Percentiles rank a stretch among this genome's conserved stretches.
Evolutionary conservation across 2,113 vertebrate genomes (phyloP).

Genomic region (Paracyprichromis sp.): DNA sequence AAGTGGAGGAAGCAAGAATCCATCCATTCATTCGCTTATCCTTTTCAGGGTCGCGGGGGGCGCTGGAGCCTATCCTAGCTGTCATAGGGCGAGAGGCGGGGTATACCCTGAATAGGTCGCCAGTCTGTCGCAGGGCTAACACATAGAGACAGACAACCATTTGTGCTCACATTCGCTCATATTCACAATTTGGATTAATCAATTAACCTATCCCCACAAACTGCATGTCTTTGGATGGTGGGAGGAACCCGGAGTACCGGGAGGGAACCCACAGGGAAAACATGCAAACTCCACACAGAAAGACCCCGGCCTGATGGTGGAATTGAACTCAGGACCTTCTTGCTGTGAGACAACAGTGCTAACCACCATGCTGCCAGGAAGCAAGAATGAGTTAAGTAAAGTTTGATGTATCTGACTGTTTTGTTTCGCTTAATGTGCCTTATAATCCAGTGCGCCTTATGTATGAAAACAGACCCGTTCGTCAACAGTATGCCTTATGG

Average conservation of each 20-base stretch:
- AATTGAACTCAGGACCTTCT: neutral
- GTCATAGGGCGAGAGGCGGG: neutral
- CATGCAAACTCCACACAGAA: neutral
- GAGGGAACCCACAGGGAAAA: neutral
- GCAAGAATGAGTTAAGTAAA: neutral
- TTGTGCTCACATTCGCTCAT: too few species aligned
- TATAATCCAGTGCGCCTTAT: neutral
- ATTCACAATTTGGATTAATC: too few species aligned
- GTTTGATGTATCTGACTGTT: accelerated
- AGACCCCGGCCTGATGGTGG: neutral
- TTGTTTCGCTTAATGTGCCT: accelerated
- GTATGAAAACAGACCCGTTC: neutral
- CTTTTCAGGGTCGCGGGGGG: accelerated
- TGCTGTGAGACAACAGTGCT: neutral
- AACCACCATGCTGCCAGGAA: accelerated
- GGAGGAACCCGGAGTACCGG: neutral
- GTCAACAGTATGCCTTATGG: neutral
- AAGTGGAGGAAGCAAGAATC: neutral
- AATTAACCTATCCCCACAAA: neutral
- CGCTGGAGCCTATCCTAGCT: neutral
- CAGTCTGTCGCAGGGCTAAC: neutral
- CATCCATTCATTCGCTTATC: neutral
- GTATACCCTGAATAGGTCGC: neutral
- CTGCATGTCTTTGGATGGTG: neutral
- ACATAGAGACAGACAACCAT: neutral